phyloP scores from a whole-genome alignment of 2,113 vertebrate species.

The Dromiciops gliroides region DNA sequence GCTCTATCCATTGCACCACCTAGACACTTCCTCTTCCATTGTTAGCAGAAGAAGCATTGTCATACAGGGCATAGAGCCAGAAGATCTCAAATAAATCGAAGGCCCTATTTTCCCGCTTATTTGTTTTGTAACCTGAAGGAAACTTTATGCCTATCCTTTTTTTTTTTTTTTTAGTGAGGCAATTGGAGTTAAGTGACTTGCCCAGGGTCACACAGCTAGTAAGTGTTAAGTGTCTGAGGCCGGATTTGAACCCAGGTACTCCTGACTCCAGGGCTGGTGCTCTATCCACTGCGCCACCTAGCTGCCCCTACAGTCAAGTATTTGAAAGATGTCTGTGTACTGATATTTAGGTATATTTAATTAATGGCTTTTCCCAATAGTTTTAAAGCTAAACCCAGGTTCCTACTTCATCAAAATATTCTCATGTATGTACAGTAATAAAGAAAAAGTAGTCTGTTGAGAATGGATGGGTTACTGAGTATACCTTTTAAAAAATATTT shows the following conservation, averaged over 20 bases:
- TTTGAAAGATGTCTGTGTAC: slow-evolving; percentile 18
- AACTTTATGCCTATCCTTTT: too few relatives aligned
- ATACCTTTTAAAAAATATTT: slow-evolving; percentile 21
- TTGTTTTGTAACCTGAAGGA: too few relatives aligned
- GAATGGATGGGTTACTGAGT: background rate
- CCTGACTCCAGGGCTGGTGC: too few relatives aligned
- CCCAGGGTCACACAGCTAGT: too few relatives aligned
- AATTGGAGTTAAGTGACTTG: too few relatives aligned
- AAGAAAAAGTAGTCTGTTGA: background rate
- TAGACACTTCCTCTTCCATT: background rate
- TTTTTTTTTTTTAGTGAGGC: too few relatives aligned
- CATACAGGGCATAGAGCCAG: background rate
- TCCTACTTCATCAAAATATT: slow-evolving; percentile 1
- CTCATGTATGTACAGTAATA: background rate
- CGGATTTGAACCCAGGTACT: too few relatives aligned
- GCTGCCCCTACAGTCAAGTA: background rate
- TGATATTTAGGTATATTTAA: slow-evolving; percentile 2
- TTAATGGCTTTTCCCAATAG: slow-evolving; percentile 1
- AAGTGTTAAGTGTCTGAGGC: too few relatives aligned
- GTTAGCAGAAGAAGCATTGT: background rate
- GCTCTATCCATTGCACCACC: background rate
- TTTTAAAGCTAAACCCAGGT: background rate
- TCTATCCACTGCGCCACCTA: too few relatives aligned
- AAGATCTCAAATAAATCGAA: background rate
- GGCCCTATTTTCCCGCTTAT: too few relatives aligned